phyloP scores from a whole-genome alignment of 2,113 vertebrate genomes.

The Odontophorus gujanensis region DNA sequence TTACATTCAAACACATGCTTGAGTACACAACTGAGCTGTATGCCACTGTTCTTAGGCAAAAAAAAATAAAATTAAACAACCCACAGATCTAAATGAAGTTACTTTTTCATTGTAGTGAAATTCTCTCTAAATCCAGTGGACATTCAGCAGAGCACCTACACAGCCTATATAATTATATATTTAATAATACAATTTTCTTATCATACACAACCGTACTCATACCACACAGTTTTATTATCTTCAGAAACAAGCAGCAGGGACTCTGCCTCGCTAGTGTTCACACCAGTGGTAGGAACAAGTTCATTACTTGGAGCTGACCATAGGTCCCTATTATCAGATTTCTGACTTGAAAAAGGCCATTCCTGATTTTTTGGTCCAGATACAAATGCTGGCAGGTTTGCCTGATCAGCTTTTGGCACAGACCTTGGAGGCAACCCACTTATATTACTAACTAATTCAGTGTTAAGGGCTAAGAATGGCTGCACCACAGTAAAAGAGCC shows the following conservation, averaged over 20 bases:
- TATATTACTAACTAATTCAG: constrained; percentile 93
- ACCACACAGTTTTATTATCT: constrained; percentile 94
- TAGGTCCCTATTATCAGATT: constrained; percentile 19
- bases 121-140: constrained; percentile 18
- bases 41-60: not conserved
- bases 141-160: not conserved
- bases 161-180: not conserved
- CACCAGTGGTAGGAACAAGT: constrained; percentile 19
- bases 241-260: constrained; percentile 82
- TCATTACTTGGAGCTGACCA: not conserved
- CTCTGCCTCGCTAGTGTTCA: constrained; percentile 70
- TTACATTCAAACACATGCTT: constrained; percentile 72
- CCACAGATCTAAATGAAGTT: not conserved
- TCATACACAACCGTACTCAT: constrained; percentile 97
- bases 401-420: constrained; percentile 46
- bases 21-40: constrained; percentile 21
- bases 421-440: constrained; percentile 83
- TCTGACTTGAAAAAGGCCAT: constrained; percentile 49
- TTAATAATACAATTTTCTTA: not conserved
- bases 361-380: constrained; percentile 40
- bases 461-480: constrained; percentile 92
- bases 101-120: not conserved
- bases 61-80: constrained; percentile 19
- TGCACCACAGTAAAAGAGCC: constrained; percentile 70
- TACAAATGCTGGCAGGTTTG: constrained; percentile 44